Evolutionary conservation across 2,888 invertebrate genomes (phyloP).

Genomic region (Pteria penguin): DNA sequence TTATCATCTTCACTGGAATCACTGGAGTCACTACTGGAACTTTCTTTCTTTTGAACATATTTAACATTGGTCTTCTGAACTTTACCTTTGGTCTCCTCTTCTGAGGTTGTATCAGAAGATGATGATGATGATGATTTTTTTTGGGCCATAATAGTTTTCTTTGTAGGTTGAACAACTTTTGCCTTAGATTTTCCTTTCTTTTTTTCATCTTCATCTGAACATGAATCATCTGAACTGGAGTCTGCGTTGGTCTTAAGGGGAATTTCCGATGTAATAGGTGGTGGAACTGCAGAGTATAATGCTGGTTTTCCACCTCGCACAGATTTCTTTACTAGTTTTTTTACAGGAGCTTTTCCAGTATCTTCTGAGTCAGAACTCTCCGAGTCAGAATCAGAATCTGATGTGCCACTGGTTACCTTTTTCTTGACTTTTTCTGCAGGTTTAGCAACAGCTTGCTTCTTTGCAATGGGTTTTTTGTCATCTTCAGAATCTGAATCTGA

Average conservation of each 20-base stretch:
- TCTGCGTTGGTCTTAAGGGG: slow-evolving; percentile 8
- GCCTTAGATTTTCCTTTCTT: neutral
- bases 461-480: slow-evolving; percentile 25
- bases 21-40: neutral
- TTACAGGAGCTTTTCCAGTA: slow-evolving; percentile 1
- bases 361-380: slow-evolving; percentile 46
- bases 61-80: slow-evolving; percentile 1
- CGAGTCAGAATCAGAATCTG: slow-evolving; percentile 63
- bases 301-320: slow-evolving; percentile 11
- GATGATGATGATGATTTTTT: slow-evolving; percentile 19
- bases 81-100: slow-evolving; percentile 19
- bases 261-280: slow-evolving; percentile 35
- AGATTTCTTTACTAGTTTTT: slow-evolving; percentile 15
- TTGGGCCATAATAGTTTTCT: slow-evolving; percentile 30
- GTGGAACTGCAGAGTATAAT: slow-evolving; percentile 49
- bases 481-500: slow-evolving; percentile 52
- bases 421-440: neutral
- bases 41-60: slow-evolving; percentile 12
- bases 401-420: slow-evolving; percentile 37
- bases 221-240: slow-evolving; percentile 1
- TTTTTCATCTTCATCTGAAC: neutral
- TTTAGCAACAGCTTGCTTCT: neutral
- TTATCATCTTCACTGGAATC: slow-evolving; percentile 18
- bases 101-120: slow-evolving; percentile 6
- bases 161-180: slow-evolving; percentile 7